A percentile compares a stretch with the other conserved stretches of the same genome.
These are phyloP conservation scores for Aptenodytes patagonicus DNA, from an alignment of 2,113 vertebrate genomes.

Conservation along the genomic window DNA sequence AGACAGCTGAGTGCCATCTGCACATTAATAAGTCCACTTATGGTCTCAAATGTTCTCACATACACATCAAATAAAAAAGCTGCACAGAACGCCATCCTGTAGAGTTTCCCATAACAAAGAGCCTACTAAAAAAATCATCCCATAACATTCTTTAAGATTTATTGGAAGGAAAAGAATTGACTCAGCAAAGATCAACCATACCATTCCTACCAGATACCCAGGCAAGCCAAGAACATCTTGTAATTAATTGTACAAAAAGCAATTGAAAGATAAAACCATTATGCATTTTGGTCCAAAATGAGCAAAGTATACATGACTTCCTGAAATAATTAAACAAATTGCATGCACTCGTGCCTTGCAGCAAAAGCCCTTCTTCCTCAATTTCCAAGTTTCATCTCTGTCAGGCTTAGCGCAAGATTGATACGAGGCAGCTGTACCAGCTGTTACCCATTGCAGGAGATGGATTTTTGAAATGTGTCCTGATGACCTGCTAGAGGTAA, in stretches of 20 bases:
- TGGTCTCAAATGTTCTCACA: neutral
- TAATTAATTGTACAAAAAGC: conserved; percentile 13
- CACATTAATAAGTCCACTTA: neutral
- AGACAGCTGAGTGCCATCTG: conserved; percentile 34
- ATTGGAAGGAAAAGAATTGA: neutral
- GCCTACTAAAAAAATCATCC: neutral
- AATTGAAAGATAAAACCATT: neutral
- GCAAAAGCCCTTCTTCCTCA: neutral
- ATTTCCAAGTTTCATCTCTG: neutral
- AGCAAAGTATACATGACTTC: neutral
- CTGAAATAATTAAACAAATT: neutral
- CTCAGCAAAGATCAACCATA: neutral
- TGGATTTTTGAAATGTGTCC: neutral
- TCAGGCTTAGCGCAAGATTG: neutral
- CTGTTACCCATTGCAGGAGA: neutral
- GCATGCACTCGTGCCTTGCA: neutral
- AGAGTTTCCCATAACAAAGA: conserved; percentile 2
- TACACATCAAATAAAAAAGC: neutral
- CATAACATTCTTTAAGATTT: neutral
- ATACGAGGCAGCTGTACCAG: neutral
- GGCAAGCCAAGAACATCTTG: neutral
- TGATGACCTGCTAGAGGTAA: neutral
- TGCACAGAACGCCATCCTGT: neutral
- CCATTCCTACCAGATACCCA: neutral
- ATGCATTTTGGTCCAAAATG: neutral